These are phyloP conservation scores for Drosophila insularis DNA, from an alignment of 1,140 invertebrate genomes.

Conservation along the genomic window DNA sequence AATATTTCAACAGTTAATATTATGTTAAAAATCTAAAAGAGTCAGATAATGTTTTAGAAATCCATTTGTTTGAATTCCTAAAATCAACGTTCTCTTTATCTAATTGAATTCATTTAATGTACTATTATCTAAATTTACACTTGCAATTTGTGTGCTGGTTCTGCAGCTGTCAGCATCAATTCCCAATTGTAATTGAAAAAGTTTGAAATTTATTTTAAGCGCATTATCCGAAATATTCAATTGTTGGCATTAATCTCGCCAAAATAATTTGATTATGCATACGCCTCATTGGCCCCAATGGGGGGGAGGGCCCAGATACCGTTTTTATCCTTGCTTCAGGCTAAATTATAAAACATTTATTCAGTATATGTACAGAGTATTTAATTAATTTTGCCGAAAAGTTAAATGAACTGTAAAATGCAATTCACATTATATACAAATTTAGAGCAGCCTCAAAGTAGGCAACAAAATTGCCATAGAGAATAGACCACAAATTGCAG, in stretches of 20 bases:
- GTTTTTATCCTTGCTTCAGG: slow-evolving; percentile 5
- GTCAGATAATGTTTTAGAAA: too few species aligned
- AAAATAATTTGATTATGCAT: slow-evolving; percentile 59
- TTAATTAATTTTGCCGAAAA: slow-evolving; percentile 51
- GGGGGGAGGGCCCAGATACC: neutral
- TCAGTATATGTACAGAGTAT: slow-evolving; percentile 22
- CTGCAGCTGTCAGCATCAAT: neutral
- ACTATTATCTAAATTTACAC: slow-evolving; percentile 5
- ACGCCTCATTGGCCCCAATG: slow-evolving; percentile 37
- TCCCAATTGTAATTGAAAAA: slow-evolving; percentile 17
- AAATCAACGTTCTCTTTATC: neutral
- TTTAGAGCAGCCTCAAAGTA: neutral
- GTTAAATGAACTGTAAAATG: slow-evolving; percentile 44
- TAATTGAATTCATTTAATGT: neutral
- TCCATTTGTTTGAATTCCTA: too few species aligned
- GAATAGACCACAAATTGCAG: neutral
- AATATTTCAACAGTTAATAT: too few species aligned
- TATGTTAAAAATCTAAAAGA: too few species aligned
- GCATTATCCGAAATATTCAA: slow-evolving; percentile 23
- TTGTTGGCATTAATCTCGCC: slow-evolving; percentile 29
- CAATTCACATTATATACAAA: slow-evolving; percentile 22
- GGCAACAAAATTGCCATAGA: neutral
- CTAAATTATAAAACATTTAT: neutral
- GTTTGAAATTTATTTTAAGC: slow-evolving; percentile 12
- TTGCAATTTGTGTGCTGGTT: neutral